Evolutionary conservation across 2,888 invertebrate species (phyloP), one percentile per base, ranked within the genome.

Genomic region (Drosophila falleni): DNA sequence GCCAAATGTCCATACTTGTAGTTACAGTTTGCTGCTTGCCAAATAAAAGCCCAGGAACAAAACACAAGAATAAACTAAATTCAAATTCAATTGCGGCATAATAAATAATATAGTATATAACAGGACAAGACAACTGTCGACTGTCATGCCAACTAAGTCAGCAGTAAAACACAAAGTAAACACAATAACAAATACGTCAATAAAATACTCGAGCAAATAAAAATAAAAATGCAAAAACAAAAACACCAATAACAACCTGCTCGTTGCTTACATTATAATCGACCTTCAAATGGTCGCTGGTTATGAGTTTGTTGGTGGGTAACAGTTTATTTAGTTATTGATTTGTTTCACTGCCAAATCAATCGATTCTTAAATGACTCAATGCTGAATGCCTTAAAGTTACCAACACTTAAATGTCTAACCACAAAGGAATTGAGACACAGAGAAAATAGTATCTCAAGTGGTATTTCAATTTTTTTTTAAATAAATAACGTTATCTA

Each of bases 81-180:
- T 78, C 66, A 73, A 89, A 78, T 83, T 85, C 81, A 83, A 87
- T 89, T 85, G 74, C 59, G 74, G 69, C 74, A 78, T 68, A 81
- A 76, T 84, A 85, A 85, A 89, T 81, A 89, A 78, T 80, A 83
- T 71, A n/a, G n/a, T n/a, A n/a, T n/a, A n/a, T n/a, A n/a, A 65
- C 70, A 64, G 66, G 62, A 47, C 71, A 78, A 69, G 72, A 78
- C 66, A 70, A 59, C 58, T 46, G 69, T 49, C 74, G 65, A 62
- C 80, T 78, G 87, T 66, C 83, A 82, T 77, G 80, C 66, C 69
- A 71, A 71, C 68, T 31, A 49, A 55, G 50, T 33, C 16, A 59
- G 41, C 62, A 51, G 71, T 64, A 74, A 77, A 71, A 70, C 31
- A 42, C 66, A 63, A 67, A 68, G 67, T 70, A 67, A 79, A 74